A percentile compares a stretch with the other conserved stretches of the same genome.
Conservation (phyloP, 2,888 invertebrate species). For the Drosophila peninsularis region DNA sequence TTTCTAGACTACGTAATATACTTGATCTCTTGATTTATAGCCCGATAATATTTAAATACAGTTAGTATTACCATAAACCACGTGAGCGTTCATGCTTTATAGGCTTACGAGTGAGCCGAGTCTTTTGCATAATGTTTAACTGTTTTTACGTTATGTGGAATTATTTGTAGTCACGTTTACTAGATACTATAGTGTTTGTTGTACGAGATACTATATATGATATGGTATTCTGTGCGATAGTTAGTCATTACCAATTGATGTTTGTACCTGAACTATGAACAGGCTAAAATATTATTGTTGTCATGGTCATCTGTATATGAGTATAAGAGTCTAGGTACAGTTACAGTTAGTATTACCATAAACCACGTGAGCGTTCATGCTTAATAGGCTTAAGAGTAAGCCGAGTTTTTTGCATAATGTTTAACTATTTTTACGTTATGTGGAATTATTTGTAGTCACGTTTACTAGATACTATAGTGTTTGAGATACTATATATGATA, state of each 20-base stretch:
- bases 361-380: conserved; percentile 7
- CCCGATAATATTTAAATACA: not conserved
- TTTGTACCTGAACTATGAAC: too few relatives aligned
- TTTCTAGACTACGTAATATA: conserved; percentile 1
- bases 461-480: not conserved
- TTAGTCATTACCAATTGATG: too few relatives aligned
- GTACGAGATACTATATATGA: too few relatives aligned
- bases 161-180: too few relatives aligned
- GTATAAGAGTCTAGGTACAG: too few relatives aligned
- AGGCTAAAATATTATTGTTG: too few relatives aligned
- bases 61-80: not conserved
- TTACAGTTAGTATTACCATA: not conserved
- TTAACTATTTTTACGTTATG: not conserved
- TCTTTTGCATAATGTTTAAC: not conserved
- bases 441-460: too few relatives aligned
- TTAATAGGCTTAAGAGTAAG: not conserved
- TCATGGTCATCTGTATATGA: too few relatives aligned
- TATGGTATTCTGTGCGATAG: too few relatives aligned
- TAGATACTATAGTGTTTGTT: not conserved
- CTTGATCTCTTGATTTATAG: not conserved
- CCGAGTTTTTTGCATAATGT: not conserved
- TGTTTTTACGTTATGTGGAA: too few relatives aligned
- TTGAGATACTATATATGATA: too few relatives aligned
- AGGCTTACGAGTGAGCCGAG: not conserved
- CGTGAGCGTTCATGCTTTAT: conserved; percentile 2